A percentile compares a stretch with the other conserved stretches of the same genome.
Conservation (phyloP, 2,113 vertebrate species). For the Osmerus eperlanus region DNA sequence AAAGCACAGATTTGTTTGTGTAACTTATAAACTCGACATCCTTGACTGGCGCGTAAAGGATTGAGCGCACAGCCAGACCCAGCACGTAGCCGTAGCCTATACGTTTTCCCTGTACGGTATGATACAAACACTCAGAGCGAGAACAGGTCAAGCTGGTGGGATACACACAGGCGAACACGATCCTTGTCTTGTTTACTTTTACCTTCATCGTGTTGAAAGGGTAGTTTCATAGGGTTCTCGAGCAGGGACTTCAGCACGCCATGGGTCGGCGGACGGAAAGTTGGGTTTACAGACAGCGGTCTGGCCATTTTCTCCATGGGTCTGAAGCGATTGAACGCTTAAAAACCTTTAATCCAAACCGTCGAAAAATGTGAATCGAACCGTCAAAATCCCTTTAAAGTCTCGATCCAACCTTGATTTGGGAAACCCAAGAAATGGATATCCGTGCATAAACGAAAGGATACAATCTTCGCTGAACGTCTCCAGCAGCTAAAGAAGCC, state of each 20-base stretch:
- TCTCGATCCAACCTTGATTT: not conserved
- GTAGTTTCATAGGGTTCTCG: conserved; percentile 95
- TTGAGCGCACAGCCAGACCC: no score
- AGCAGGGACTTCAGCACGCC: conserved; percentile 95
- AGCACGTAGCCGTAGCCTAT: no score
- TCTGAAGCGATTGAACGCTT: conserved; percentile 32
- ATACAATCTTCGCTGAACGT: not conserved
- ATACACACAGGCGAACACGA: not conserved
- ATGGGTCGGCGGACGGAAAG: conserved; percentile 91
- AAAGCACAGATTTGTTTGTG: no score
- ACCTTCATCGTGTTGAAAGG: conserved; percentile 92
- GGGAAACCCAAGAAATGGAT: conserved; percentile 9
- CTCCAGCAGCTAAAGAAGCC: conserved; percentile 16
- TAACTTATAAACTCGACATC: no score
- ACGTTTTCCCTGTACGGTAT: no score
- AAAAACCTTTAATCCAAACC: conserved; percentile 15
- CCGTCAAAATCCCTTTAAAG: not conserved
- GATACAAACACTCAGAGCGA: no score
- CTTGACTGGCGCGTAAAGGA: no score
- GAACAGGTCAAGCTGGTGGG: not conserved
- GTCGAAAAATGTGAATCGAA: not conserved
- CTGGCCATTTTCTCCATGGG: conserved; percentile 88
- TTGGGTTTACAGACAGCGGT: conserved; percentile 81
- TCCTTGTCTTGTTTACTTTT: conserved; percentile 36
- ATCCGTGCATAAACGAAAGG: conserved; percentile 24